Percentiles rank a stretch among this genome's conserved stretches.
Evolutionary conservation across 2,113 vertebrate genomes (phyloP).

Genomic region (Plecturocebus donacophilus): DNA sequence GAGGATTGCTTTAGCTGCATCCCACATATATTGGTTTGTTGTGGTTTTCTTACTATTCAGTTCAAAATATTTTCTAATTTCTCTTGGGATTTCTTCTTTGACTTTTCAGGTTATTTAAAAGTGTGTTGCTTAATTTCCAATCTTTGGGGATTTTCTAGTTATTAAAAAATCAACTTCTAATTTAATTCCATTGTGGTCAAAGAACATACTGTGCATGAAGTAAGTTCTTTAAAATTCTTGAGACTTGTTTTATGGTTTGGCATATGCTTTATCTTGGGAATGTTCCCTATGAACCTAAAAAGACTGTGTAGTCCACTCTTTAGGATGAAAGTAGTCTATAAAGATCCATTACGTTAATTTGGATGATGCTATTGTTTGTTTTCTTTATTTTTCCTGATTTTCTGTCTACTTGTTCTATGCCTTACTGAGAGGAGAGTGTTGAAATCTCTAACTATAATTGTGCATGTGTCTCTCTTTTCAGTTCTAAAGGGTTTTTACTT

Average conservation of each 20-base stretch:
- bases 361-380: background rate
- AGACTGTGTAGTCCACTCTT: background rate
- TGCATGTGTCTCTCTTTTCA: background rate
- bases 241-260: background rate
- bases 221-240: background rate
- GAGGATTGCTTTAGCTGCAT: background rate
- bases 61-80: constrained; percentile 1
- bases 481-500: background rate
- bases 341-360: background rate
- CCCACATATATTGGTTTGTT: background rate
- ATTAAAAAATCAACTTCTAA: background rate
- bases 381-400: background rate
- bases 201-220: background rate
- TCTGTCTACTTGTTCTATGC: background rate
- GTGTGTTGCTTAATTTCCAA: background rate
- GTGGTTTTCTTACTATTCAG: background rate
- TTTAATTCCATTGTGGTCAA: background rate
- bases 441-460: background rate
- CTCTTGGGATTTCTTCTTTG: background rate
- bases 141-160: background rate
- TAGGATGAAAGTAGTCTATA: background rate
- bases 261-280: background rate
- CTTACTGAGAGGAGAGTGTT: background rate
- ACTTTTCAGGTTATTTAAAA: background rate
- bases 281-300: background rate